Evolutionary conservation across 2,797 vertebrate genomes (phyloP), one percentile per base, ranked within the genome.

Genomic region (Hydrophis major): DNA sequence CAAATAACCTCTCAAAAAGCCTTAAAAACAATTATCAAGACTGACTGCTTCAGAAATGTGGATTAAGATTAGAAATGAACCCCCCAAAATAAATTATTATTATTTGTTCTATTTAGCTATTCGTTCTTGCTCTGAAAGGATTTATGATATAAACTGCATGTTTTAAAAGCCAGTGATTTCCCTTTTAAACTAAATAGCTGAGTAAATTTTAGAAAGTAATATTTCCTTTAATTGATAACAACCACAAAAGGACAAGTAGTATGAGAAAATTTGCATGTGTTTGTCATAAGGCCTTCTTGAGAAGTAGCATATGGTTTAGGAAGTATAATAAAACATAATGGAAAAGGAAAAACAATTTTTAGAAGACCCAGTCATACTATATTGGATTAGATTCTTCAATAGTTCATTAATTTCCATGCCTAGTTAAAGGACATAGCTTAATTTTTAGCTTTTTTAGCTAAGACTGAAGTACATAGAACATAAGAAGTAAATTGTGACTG

Each of bases 141-240:
- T 93, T 87, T 63, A 95, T 97, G 96, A 97, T 96, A 96, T 94
- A 97, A 96, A 95, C 96, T 97, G 96, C 97, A 97, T 97, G 95
- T 95, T 97, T 98, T 98, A 97, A 96, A 97, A 97, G 96, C 97
- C 97, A 97, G 95, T 97, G 97, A 96, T 97, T 97, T 96, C 96
- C 97, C 37, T 83, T 83, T 97, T 97, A 98, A 97, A 96, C 96
- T 96, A 93, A 98, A 95, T 96, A 98, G 96, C 96, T 96, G 96
- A 96, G 96, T 96, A 97, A 97, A 96, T 63, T n/a, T 60, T 8
- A 95, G 96, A 95, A 93, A 94, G 2, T 53, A 28, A 27, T n/a
- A 10, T 88, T 92, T 93, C 87, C 89, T 42, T 93, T 89, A 93
- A 94, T 53, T 95, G 95, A 95, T 94, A 95, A 60, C 92, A 56